These are phyloP conservation scores for Enoplosus armatus DNA, from an alignment of 2,797 vertebrate genomes.

Conservation along the genomic window DNA sequence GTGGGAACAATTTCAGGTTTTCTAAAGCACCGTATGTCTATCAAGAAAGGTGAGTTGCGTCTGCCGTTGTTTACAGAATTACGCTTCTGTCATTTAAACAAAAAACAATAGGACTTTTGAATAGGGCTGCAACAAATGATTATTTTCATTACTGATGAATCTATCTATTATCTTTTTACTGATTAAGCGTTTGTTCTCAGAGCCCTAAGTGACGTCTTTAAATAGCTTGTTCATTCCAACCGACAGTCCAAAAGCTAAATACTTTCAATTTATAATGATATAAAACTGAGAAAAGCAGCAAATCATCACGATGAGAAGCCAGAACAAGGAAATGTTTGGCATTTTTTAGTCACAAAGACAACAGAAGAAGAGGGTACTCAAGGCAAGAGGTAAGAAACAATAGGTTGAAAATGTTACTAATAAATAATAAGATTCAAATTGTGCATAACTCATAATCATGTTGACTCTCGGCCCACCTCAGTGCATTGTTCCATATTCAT, in stretches of 20 bases:
- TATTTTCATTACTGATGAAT: background rate
- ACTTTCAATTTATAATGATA: background rate
- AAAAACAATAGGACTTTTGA: background rate
- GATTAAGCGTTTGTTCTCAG: background rate
- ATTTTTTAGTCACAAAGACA: background rate
- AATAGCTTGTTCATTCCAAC: background rate
- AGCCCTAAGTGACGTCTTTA: background rate
- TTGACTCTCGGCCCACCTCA: background rate
- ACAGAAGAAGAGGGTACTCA: background rate
- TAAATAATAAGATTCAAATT: background rate
- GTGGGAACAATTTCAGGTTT: slow-evolving; percentile 50
- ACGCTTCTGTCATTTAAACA: slow-evolving; percentile 4
- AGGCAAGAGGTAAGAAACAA: background rate
- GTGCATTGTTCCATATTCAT: slow-evolving; percentile 35
- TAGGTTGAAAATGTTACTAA: too few species aligned
- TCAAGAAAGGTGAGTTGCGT: slow-evolving; percentile 33
- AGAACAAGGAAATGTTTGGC: background rate
- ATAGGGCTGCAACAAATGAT: background rate
- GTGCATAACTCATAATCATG: background rate
- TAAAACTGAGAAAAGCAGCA: background rate
- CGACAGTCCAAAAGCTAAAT: background rate
- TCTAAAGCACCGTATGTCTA: slow-evolving; percentile 16
- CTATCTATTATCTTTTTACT: background rate
- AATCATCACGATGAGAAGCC: background rate
- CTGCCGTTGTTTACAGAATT: slow-evolving; percentile 16